Evolutionary conservation across 37 sponge, comb jelly and placozoan species (phyloP), one percentile per base, ranked within the genome.

Genomic region (Chondrosia reniformis): DNA sequence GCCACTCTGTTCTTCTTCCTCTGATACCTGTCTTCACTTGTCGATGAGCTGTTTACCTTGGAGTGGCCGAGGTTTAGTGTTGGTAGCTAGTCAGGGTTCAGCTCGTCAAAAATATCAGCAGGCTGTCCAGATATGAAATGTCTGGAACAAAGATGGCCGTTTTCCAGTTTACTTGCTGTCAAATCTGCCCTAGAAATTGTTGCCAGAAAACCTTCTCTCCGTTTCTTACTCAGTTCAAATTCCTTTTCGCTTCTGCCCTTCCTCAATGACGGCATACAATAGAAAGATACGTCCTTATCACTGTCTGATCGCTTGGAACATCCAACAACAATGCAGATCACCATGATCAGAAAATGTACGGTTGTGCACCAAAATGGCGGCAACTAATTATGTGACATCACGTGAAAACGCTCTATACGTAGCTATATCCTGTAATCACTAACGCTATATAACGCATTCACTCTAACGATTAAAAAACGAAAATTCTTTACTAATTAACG

Each of bases 281-380:
- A 77, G 61, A 77, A 77, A 34, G 78, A 77, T 24, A 77, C 61
- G 43, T 77, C 63, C 39, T 77, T 77, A 62, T 77, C 78, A 32
- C 78, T 57, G 78, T 77, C 78, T 33, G 78, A 77, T 28, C 78
- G 55, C 78, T 77, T 77, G 61, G 59, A 77, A 34, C 78, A 77
- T 13, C 72, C 72, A 40, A 34, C 31, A 31, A 69, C 72, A 21
- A 69, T 69, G 36, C 72, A 69, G 42, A 69, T 69, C 12, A 69
- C 72, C 72, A 69, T 69, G 22, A 40, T 40, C 28, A 25, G n/a
- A 19, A 25, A 7, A 25, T 19, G n/a, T 5, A 13, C 22, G 61
- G 61, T 59, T 59, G 61, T 59, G 61, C 61, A 59, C 61, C 61
- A 59, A 59, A 59, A 59, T 59, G 61, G 61, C 61, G 6, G 61